These are phyloP conservation scores for Ips nitidus DNA, from an alignment of 1,140 invertebrate species.

Conservation along the genomic window DNA sequence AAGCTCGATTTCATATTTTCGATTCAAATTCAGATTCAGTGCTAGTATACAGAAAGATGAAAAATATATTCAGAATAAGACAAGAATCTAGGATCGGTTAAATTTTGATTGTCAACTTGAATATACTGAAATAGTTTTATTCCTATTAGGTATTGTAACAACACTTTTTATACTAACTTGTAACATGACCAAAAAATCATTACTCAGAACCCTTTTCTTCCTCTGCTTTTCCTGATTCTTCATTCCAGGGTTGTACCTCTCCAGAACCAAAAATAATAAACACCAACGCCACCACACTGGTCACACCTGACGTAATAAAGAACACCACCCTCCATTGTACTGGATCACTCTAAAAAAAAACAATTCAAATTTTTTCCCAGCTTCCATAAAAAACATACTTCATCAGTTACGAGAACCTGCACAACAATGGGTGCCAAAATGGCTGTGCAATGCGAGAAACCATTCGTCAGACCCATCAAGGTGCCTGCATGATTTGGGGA, in stretches of 20 bases:
- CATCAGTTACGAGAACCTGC: slow-evolving; percentile 63
- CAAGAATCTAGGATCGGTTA: too few relatives aligned
- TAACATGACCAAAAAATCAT: too few relatives aligned
- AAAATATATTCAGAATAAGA: too few relatives aligned
- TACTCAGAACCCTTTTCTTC: too few relatives aligned
- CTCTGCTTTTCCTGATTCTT: not conserved
- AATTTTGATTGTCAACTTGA: too few relatives aligned
- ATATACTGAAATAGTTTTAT: too few relatives aligned
- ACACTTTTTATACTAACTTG: too few relatives aligned
- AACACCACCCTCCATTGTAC: slow-evolving; percentile 29
- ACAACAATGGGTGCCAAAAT: slow-evolving; percentile 68
- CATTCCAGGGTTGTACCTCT: slow-evolving; percentile 13
- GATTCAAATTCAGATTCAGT: not conserved
- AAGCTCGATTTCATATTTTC: slow-evolving; percentile 6
- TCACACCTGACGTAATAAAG: slow-evolving; percentile 11
- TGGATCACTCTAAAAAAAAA: slow-evolving; percentile 32
- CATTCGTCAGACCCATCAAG: slow-evolving; percentile 76
- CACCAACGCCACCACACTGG: not conserved
- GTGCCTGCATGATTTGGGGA: slow-evolving; percentile 70
- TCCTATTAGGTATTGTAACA: too few relatives aligned
- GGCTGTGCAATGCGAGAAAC: slow-evolving; percentile 68
- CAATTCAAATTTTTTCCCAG: slow-evolving; percentile 20
- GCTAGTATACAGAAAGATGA: not conserved
- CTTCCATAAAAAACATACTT: slow-evolving; percentile 51
- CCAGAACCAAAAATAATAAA: slow-evolving; percentile 31